Evolutionary conservation across 2,888 invertebrate species (phyloP).

Genomic region (Agelastica alni): DNA sequence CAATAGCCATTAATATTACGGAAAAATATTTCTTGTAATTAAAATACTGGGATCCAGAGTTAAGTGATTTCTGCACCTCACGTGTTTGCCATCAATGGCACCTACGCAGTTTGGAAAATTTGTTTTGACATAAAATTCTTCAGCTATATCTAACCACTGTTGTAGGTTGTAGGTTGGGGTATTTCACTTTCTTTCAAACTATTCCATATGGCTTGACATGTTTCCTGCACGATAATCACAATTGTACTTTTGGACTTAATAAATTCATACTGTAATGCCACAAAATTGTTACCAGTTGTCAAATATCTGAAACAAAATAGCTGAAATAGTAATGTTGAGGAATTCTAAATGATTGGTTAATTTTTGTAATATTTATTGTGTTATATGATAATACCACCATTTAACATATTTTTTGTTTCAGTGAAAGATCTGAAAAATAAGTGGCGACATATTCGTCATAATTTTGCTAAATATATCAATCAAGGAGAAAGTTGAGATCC

Average conservation of each 20-base stretch:
- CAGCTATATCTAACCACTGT: constrained; percentile 22
- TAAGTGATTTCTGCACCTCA: neutral
- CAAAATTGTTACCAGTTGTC: constrained; percentile 27
- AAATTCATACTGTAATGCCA: constrained; percentile 26
- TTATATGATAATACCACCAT: neutral
- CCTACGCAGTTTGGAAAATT: constrained; percentile 34
- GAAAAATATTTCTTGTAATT: constrained; percentile 35
- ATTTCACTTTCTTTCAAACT: constrained; percentile 14
- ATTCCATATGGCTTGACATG: constrained; percentile 29
- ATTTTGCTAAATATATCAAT: constrained; percentile 27
- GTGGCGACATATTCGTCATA: constrained; percentile 29
- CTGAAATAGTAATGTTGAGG: neutral
- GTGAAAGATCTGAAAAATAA: constrained; percentile 31
- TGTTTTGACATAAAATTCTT: constrained; percentile 20
- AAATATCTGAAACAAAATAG: constrained; percentile 26
- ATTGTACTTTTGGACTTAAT: constrained; percentile 27
- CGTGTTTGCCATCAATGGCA: too few relatives aligned
- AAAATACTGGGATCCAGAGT: constrained; percentile 27
- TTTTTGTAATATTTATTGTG: too few relatives aligned
- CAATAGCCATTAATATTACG: constrained; percentile 33
- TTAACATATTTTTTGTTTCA: constrained; percentile 16
- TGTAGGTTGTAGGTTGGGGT: constrained; percentile 25
- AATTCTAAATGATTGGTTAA: too few relatives aligned
- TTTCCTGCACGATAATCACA: constrained; percentile 24
- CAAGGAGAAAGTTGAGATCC: constrained; percentile 15